A percentile compares a stretch with the other conserved stretches of the same genome.
Evolutionary conservation across 1,140 invertebrate species (phyloP).

Genomic region (Gonioctena quinquepunctata): DNA sequence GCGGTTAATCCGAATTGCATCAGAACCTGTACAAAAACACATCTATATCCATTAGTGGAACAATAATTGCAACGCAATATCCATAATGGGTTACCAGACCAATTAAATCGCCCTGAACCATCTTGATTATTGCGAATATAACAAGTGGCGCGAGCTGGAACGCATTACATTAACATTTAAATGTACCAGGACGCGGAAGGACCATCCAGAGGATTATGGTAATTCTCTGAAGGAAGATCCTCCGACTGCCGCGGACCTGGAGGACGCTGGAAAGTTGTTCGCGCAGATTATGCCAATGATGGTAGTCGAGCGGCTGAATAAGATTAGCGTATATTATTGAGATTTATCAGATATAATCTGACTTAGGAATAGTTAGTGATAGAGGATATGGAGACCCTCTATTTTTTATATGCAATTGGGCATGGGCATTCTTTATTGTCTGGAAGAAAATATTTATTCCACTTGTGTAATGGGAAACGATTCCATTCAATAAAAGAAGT

Average conservation of each 20-base stretch:
- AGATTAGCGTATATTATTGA: neutral
- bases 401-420: no score
- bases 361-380: no score
- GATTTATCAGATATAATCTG: neutral
- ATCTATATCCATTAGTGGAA: constrained; percentile 11
- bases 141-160: constrained; percentile 8
- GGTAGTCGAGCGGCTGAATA: neutral
- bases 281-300: neutral
- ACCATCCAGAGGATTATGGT: constrained; percentile 14
- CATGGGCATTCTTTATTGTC: no score
- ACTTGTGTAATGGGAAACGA: no score
- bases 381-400: no score
- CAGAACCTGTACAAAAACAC: constrained; percentile 1
- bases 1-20: constrained; percentile 15
- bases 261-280: neutral
- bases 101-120: constrained; percentile 11
- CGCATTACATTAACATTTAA: constrained; percentile 16
- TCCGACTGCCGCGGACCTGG: neutral
- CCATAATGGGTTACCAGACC: constrained; percentile 7
- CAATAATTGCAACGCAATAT: constrained; percentile 12
- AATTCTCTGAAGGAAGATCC: constrained; percentile 7
- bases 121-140: constrained; percentile 17
- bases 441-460: no score
- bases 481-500: no score
- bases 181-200: neutral